Conservation (phyloP, 2,888 invertebrate genomes). For the Drosophila parthenogenetica region DNA sequence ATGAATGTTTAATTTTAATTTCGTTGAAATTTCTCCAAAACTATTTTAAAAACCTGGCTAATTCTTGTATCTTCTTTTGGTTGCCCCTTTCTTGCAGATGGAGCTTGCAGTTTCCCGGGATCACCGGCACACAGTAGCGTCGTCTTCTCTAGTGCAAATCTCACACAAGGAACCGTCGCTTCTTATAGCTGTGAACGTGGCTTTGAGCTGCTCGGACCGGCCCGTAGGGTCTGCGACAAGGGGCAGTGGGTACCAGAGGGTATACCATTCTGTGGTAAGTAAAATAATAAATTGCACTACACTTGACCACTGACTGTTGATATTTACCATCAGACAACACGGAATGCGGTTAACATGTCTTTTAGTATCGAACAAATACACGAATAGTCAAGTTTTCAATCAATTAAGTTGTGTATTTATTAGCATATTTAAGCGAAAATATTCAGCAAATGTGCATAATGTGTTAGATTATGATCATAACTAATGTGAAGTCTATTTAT, state of each 20-base stretch:
- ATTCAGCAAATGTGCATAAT: slow-evolving; percentile 1
- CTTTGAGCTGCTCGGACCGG: slow-evolving; percentile 95
- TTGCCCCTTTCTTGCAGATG: slow-evolving; percentile 71
- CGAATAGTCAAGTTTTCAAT: slow-evolving; percentile 1
- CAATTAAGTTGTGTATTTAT: slow-evolving; percentile 1
- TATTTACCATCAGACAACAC: not conserved
- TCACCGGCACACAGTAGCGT: slow-evolving; percentile 95
- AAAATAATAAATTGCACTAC: not conserved
- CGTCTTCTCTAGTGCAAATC: slow-evolving; percentile 89
- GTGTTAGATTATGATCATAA: not conserved
- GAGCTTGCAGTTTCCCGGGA: slow-evolving; percentile 93
- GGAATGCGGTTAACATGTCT: slow-evolving; percentile 15
- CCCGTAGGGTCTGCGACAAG: slow-evolving; percentile 91
- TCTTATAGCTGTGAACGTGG: slow-evolving; percentile 95
- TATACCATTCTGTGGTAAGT: slow-evolving; percentile 97
- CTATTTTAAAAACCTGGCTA: slow-evolving; percentile 30
- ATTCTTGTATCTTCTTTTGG: slow-evolving; percentile 6
- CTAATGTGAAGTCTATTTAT: not conserved
- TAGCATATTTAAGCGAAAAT: slow-evolving; percentile 1
- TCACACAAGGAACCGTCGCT: slow-evolving; percentile 87
- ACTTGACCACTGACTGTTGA: too few species aligned
- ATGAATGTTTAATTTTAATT: slow-evolving; percentile 45
- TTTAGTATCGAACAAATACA: not conserved
- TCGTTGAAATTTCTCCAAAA: slow-evolving; percentile 45
- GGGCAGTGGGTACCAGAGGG: slow-evolving; percentile 95